Evolutionary conservation across 2,113 vertebrate genomes (phyloP).

Genomic region (Cyphomyrus plagiostoma): DNA sequence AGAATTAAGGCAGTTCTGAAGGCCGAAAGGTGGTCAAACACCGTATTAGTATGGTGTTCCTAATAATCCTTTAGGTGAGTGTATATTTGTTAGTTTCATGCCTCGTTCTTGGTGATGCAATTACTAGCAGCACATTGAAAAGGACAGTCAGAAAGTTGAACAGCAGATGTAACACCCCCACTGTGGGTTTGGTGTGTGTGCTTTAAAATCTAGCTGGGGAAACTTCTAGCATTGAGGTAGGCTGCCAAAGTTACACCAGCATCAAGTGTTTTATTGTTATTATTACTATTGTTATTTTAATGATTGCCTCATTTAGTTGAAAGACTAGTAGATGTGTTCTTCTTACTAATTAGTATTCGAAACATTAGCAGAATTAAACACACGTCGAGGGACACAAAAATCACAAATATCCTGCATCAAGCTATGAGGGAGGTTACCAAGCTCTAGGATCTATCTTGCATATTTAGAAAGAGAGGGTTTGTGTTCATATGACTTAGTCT

Average conservation of each 20-base stretch:
- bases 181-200: background rate
- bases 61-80: no score
- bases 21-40: no score
- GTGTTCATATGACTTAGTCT: background rate
- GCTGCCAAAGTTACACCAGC: background rate
- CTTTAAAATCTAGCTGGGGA: background rate
- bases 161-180: background rate
- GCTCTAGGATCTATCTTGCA: background rate
- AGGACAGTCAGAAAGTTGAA: background rate
- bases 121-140: background rate
- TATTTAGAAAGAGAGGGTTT: background rate
- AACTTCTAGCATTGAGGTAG: background rate
- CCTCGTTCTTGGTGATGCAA: background rate
- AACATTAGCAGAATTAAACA: background rate
- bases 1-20: no score
- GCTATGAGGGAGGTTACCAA: background rate
- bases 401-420: background rate
- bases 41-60: no score
- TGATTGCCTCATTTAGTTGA: background rate
- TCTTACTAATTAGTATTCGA: background rate
- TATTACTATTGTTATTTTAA: background rate
- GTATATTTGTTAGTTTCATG: background rate
- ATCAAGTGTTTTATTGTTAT: background rate
- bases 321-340: background rate
- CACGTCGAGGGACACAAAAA: background rate